A percentile compares a stretch with the other conserved stretches of the same genome.
These are phyloP conservation scores for Thalassarche chlororhynchos DNA, from an alignment of 2,113 vertebrate genomes.

Conservation along the genomic window DNA sequence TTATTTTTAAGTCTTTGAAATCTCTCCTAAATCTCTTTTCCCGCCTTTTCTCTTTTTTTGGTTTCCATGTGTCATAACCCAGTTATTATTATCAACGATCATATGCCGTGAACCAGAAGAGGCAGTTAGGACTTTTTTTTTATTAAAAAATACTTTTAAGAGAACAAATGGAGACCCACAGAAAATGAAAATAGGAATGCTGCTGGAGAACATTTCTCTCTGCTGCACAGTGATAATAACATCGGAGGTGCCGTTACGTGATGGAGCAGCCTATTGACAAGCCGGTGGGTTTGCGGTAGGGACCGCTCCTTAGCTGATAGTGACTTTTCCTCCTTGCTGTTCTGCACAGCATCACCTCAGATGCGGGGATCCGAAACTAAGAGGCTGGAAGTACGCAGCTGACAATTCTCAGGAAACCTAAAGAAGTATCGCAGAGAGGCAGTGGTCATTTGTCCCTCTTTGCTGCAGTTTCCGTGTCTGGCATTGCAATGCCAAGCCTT, in stretches of 20 bases:
- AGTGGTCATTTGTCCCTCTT: background rate
- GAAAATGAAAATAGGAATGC: background rate
- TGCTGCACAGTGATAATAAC: background rate
- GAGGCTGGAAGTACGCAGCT: background rate
- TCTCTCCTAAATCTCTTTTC: background rate
- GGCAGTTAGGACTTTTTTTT: background rate
- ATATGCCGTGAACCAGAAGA: background rate
- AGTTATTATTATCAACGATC: background rate
- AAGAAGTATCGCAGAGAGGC: background rate
- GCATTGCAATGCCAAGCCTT: background rate
- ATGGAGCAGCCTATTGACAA: background rate
- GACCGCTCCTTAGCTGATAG: background rate
- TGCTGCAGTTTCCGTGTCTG: background rate
- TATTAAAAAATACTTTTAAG: background rate
- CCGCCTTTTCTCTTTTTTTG: background rate
- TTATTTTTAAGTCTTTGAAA: background rate
- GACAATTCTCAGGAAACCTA: background rate
- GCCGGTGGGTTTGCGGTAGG: background rate
- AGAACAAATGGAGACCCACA: background rate
- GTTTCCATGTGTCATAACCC: background rate
- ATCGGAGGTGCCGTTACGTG: background rate
- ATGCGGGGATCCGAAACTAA: accelerated
- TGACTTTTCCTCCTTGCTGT: background rate
- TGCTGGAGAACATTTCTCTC: background rate
- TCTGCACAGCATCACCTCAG: background rate